Evolutionary conservation across 2,888 invertebrate species (phyloP).

Genomic region (Nomada ferruginata): DNA sequence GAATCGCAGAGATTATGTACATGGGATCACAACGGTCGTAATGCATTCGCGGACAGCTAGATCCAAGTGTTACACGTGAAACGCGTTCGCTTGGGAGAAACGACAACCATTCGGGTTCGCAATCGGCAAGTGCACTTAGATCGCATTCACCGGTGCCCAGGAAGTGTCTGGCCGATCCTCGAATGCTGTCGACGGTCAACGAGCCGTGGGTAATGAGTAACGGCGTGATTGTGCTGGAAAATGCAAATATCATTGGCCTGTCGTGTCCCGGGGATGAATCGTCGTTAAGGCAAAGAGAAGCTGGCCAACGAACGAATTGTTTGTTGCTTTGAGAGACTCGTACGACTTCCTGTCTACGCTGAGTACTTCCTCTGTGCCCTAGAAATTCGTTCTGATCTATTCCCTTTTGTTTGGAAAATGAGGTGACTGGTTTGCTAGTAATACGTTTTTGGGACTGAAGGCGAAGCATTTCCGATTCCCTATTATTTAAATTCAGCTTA

Average conservation of each 20-base stretch:
- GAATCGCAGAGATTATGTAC: conserved; percentile 48
- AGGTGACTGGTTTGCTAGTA: neutral
- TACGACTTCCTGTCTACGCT: conserved; percentile 1
- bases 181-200: conserved; percentile 47
- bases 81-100: conserved; percentile 20
- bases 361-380: neutral
- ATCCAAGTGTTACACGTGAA: conserved; percentile 33
- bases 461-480: no score
- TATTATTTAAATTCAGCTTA: no score
- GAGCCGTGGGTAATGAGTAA: conserved; percentile 61
- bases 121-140: conserved; percentile 55
- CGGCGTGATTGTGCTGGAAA: conserved; percentile 61
- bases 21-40: conserved; percentile 32
- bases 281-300: conserved; percentile 62
- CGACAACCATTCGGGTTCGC: conserved; percentile 44
- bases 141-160: conserved; percentile 53
- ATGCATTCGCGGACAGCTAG: conserved; percentile 46
- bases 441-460: no score
- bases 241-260: conserved; percentile 60
- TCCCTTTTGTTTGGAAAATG: neutral
- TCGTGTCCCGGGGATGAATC: conserved; percentile 42
- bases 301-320: conserved; percentile 57
- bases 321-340: neutral
- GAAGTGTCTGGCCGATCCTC: conserved; percentile 50
- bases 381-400: neutral